Percentiles rank a stretch among this genome's conserved stretches.
phyloP scores from a whole-genome alignment of 2,888 invertebrate genomes.

The Zhengitettix transpicula region DNA sequence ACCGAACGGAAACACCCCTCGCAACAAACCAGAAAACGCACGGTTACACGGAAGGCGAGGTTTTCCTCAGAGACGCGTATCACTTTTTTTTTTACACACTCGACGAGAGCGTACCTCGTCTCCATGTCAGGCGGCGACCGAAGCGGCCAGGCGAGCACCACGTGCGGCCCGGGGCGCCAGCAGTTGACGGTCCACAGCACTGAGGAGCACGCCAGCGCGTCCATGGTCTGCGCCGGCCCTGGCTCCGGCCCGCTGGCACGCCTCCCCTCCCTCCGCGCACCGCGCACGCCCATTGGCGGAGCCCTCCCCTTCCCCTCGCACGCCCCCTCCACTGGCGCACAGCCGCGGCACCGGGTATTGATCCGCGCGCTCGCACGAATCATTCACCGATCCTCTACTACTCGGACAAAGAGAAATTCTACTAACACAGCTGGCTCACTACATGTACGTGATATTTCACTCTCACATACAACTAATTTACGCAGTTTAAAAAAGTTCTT shows the following conservation, averaged over 20 bases:
- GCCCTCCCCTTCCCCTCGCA: not conserved
- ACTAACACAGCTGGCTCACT: too few relatives aligned
- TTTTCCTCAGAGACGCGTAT: too few relatives aligned
- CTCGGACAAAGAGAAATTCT: too few relatives aligned
- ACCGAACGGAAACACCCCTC: too few relatives aligned
- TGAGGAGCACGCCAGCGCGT: not conserved
- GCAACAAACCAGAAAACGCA: too few relatives aligned
- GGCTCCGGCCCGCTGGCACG: not conserved
- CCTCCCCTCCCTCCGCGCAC: not conserved
- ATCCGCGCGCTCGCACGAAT: not conserved
- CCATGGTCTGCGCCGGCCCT: not conserved
- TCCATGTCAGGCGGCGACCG: not conserved
- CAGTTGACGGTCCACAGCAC: not conserved
- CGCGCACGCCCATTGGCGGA: not conserved
- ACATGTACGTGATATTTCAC: too few relatives aligned
- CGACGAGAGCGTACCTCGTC: not conserved
- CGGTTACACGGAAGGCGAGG: too few relatives aligned
- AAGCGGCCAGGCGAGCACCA: not conserved
- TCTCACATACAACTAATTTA: too few relatives aligned
- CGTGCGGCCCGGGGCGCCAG: not conserved
- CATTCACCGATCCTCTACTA: too few relatives aligned
- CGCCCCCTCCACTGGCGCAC: not conserved
- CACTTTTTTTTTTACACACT: too few relatives aligned
- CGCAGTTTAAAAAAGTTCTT: too few relatives aligned
- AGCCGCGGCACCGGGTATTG: not conserved